Base-by-base conservation (phyloP, 2,113 vertebrate genomes). In the Rhinogobius similis region DNA sequence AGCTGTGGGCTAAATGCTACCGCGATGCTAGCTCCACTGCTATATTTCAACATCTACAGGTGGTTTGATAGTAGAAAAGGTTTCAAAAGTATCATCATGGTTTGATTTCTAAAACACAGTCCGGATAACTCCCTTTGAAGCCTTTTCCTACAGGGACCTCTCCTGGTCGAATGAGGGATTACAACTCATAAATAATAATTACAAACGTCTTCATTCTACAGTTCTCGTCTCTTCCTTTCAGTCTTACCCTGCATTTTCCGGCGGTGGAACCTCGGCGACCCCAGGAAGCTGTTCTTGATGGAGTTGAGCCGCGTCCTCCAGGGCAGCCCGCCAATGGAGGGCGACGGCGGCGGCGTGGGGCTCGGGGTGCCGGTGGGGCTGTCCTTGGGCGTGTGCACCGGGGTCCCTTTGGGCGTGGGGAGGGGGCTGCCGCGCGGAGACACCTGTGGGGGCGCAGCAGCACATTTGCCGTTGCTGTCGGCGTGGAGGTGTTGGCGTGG, bases 201-300 rank as follows among this genome's bases (percentile, higher is more conserved):
- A n/a, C n/a, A n/a, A n/a, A n/a, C n/a, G n/a, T n/a, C n/a, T n/a
- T n/a, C n/a, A n/a, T n/a, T n/a, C n/a, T n/a, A n/a, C n/a, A n/a
- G n/a, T n/a, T n/a, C n/a, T n/a, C n/a, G n/a, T n/a, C n/a, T n/a
- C n/a, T n/a, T n/a, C n/a, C n/a, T 23, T 12, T 2, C 23, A 21
- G 0, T 1, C 0, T 0, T 87, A 98, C 97, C 96, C 93, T 99
- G 97, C 83, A 99, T 94, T 96, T 99, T 98, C 94, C 97, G 93
- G 90, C 97, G 96, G 90, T 99, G 97, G 92, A 99, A 99, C 56
- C 97, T 95, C 1, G 97, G 97, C 2, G 97, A 99, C 81, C 97
- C 97, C 90, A 99, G 94, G 92, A 99, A 98, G 91, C 95, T 98
- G 89, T 99, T 98, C 94, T 98, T 99, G 93, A 99, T 98, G 67